Base-by-base conservation (phyloP, 2,888 invertebrate species). In the Escarpia spicata region DNA sequence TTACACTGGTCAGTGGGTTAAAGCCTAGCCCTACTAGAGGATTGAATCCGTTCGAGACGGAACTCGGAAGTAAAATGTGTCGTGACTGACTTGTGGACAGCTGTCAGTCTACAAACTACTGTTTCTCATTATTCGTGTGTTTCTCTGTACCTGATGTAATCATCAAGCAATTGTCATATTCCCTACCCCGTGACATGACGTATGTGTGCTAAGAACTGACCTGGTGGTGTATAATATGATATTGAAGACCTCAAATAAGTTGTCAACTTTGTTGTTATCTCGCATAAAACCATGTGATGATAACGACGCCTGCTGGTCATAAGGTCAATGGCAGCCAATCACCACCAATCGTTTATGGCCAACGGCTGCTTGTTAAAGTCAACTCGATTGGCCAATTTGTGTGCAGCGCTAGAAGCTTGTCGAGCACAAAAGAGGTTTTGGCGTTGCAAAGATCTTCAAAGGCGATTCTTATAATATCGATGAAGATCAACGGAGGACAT, bases 231-330 rank as follows among this genome's bases (percentile, higher is more conserved):
- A 26, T 26, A 75, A 75, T 75, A 75, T 75, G 75, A 75, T 26
- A 75, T 75, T 15, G 75, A 75, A 75, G 75, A 75, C 75, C 75
- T 75, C 75, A 26, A 75, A 75, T 75, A 75, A 75, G 75, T 75
- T 75, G 75, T 75, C 75, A 75, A 75, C 75, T 75, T 75, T 75
- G 75, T 75, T 75, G 75, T 75, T 75, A 75, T 75, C 75, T 75
- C 75, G 75, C 75, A 26, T n/a, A 75, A 52, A 75, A 75, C 75
- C 75, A 75, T 75, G 75, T 75, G 75, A 75, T 75, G 75, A 75
- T 75, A 75, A 75, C 75, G 75, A 75, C 75, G 75, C 75, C 75
- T 75, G 75, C 75, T 75, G 75, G 75, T 75, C 75, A 75, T 75
- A 75, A 75, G 75, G 75, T 75, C 75, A 75, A 75, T 75, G 75